Base-by-base conservation (phyloP, 2,797 vertebrate genomes). In the Masticophis lateralis region DNA sequence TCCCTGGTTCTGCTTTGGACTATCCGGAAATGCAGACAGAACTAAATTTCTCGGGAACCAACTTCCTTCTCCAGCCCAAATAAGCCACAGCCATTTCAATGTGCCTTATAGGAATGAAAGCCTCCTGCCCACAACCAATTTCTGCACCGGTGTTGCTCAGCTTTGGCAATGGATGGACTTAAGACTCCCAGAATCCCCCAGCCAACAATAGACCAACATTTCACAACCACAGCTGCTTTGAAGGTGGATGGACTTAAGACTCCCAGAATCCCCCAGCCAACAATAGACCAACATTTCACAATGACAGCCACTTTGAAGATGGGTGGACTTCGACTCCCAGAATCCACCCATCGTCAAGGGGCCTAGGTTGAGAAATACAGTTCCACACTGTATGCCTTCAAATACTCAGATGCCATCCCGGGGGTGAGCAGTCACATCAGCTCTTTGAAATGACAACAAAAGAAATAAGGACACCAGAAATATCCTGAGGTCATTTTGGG, bases 301-400 rank as follows among this genome's bases (percentile, higher is more conserved):
- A 16, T 0, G 14, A 56, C 3, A 4, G 56, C 14, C 3, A 1
- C 1, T 56, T 56, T 56, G 56, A 16, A 4, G 56, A 3, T 27
- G 60, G 22, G 3, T 27, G 25, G 60, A 27, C 25, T 61, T 27
- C 25, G 10, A 4, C 22, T 60, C 59, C 59, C 59, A 60, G 22
- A 60, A 60, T 9, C 22, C 59, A 16, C 63, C 63, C 28, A 86
- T 86, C 51, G 2, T 86, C 27, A 28, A 43, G 22, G 9, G 83
- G 3, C 9, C 27, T 27, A 86, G 27, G 86, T 5, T n/a, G 16
- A 55, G 11, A 61, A 43, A 61, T 10, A 5, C 7, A 22, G 7
- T 32, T 27, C 57, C 16, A 63, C 11, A 13, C 43, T 11, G 25
- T 16, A 11, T 27, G 74, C 4, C 5, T 28, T 43, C 1, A 6